Percentiles rank a stretch among this genome's conserved stretches.
Conservation (phyloP, 2,888 invertebrate species). For the Rhopalosiphum nymphaeae region DNA sequence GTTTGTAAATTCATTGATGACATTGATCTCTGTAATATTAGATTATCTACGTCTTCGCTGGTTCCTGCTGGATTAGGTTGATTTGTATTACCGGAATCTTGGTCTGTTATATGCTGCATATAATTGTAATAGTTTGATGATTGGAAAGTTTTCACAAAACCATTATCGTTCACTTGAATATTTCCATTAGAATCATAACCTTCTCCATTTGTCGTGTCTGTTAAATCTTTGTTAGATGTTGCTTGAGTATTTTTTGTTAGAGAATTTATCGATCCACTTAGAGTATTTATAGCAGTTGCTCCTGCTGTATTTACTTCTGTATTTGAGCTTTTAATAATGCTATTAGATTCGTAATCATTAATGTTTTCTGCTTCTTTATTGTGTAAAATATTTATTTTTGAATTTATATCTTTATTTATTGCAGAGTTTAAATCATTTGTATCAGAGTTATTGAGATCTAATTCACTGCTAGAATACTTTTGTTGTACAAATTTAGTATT, state of each 20-base stretch:
- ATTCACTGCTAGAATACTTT: background rate
- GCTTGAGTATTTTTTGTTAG: too few relatives aligned
- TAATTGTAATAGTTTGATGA: background rate
- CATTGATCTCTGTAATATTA: too few relatives aligned
- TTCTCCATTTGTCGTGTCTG: fast-evolving
- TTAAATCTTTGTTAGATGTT: too few relatives aligned
- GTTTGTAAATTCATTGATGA: too few relatives aligned
- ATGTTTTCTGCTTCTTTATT: background rate
- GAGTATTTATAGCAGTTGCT: too few relatives aligned
- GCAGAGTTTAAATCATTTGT: background rate
- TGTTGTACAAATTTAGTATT: background rate
- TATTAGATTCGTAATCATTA: background rate
- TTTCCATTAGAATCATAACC: background rate
- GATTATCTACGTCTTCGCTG: too few relatives aligned
- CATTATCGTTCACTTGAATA: too few relatives aligned
- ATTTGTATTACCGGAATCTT: too few relatives aligned
- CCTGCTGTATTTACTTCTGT: background rate
- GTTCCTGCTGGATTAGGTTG: too few relatives aligned
- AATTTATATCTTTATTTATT: background rate
- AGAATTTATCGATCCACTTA: too few relatives aligned
- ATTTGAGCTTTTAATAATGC: background rate
- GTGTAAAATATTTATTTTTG: background rate
- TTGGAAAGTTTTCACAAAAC: too few relatives aligned
- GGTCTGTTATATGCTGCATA: too few relatives aligned
- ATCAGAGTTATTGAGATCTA: background rate